Base-by-base conservation (phyloP, 2,797 vertebrate species). In the Clarias laeviceps region DNA sequence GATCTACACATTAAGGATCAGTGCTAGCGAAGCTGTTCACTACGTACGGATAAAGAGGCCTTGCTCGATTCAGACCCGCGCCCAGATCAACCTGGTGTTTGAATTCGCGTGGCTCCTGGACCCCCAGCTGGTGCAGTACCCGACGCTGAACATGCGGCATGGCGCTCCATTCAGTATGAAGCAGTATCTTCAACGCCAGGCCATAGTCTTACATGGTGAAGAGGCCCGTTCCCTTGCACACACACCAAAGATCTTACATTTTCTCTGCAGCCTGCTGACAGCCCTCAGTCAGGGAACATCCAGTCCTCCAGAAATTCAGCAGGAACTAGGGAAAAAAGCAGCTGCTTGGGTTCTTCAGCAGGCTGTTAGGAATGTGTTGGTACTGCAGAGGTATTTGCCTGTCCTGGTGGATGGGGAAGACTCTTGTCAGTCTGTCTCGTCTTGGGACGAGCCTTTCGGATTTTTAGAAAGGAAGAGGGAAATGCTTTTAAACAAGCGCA, bases 31-130 rank as follows among this genome's bases (percentile, higher is more conserved):
- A 88, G 96, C 96, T 0, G 92, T 96, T 29, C 95, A 96, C 88
- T 96, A 93, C 0, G 95, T 97, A 20, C 93, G 96, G 61, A 94
- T 96, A 29, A 96, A 95, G 82, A 91, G 96, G 8, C 96, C 95
- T 62, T 92, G 92, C 74, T 97, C 96, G 8, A 95, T 97, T 86
- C 96, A 97, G 90, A 97, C 96, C 1, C 91, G 94, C 15, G 89
- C 91, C 0, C 96, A 97, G 92, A 95, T 96, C 87, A 93, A 90
- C 84, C 89, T 96, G 87, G 96, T 97, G 78, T 96, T 95, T 88
- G 94, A 95, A 90, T 97, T 96, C 70, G 94, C 94, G 37, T 93
- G 94, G 32, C 92, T 96, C 78, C 86, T 96, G 37, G 86, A 88
- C 62, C 92, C 94, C 14, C 95, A 96, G 88, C 89, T 95, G 84